Base-by-base conservation (phyloP, 2,888 invertebrate species). In the Tetheella fluctuosa region DNA sequence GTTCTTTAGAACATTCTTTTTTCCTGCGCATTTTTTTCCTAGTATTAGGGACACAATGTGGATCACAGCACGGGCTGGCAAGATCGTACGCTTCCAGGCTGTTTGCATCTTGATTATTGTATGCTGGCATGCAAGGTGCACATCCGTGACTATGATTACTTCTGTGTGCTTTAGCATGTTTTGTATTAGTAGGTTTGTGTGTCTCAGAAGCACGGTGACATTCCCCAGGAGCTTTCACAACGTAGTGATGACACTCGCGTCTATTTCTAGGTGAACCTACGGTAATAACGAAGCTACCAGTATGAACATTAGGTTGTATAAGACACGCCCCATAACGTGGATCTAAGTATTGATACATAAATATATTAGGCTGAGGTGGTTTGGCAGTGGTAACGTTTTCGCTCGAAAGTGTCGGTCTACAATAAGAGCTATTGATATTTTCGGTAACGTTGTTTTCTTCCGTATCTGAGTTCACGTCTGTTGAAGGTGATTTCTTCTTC, bases 51-150 rank as follows among this genome's bases (percentile, higher is more conserved):
- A 97, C 97, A 80, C 97, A 97, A 71, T 97, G 96, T 0, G 97
- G 96, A 83, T 97, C 97, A 83, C 97, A 97, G 79, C 97, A 97
- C 0, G 97, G 97, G 80, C 97, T 97, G 0, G 97, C 97, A 57
- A 97, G 89, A 81, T 97, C 97, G 73, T 97, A 97, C 4, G 97
- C 97, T 82, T 97, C 97, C 59, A 97, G 90, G 76, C 97, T 97
- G 54, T 96, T 96, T 62, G 96, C 96, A 72, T 97, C 97, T 71
- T 94, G 95, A 79, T 94, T 94, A 64, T 91, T 94, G 61, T 93
- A 89, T 42, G 94, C 93, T 1, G 95, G 95, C 78, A 96, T 91
- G 71, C 96, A 96, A 0, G 96, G 96, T 74, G 95, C 95, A 77
- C 96, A 96, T 13, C 95, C 94, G 71, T 96, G 96, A 25, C 94